A percentile compares a stretch with the other conserved stretches of the same genome.
Conservation (phyloP, 1,140 invertebrate genomes). For the Acromyrmex charruanus region DNA sequence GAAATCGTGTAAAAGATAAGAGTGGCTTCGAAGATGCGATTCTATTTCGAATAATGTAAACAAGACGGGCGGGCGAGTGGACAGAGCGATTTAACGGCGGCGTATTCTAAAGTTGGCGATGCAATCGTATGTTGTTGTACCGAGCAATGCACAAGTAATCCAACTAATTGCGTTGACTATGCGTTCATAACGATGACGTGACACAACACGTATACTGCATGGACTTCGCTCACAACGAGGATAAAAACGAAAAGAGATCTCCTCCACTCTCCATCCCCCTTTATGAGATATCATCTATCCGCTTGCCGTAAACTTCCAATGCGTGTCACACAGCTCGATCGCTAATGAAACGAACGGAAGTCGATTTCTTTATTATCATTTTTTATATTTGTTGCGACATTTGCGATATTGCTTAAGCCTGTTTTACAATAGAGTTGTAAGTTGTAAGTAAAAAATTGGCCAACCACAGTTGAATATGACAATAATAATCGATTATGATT, state of each 20-base stretch:
- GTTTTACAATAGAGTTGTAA: no score
- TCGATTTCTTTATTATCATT: neutral
- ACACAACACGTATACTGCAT: neutral
- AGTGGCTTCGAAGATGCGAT: neutral
- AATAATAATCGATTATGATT: no score
- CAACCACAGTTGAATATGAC: no score
- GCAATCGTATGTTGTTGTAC: slow-evolving; percentile 18
- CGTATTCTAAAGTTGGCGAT: slow-evolving; percentile 1
- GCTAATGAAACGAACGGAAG: neutral
- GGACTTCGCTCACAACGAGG: slow-evolving; percentile 65
- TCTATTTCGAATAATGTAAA: neutral
- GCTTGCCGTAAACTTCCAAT: slow-evolving; percentile 15
- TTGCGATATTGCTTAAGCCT: neutral
- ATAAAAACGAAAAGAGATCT: slow-evolving; percentile 23
- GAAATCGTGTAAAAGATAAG: neutral
- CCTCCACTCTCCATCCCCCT: no score
- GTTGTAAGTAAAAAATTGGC: no score
- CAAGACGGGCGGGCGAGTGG: neutral
- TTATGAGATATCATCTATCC: neutral
- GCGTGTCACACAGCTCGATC: neutral
- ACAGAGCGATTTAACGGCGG: slow-evolving; percentile 48
- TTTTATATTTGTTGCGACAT: neutral
- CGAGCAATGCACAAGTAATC: slow-evolving; percentile 70
- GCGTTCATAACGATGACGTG: slow-evolving; percentile 28
- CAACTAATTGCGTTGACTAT: slow-evolving; percentile 54